Evolutionary conservation across 2,113 vertebrate species (phyloP).

Genomic region (Urocynchramus pylzowi): DNA sequence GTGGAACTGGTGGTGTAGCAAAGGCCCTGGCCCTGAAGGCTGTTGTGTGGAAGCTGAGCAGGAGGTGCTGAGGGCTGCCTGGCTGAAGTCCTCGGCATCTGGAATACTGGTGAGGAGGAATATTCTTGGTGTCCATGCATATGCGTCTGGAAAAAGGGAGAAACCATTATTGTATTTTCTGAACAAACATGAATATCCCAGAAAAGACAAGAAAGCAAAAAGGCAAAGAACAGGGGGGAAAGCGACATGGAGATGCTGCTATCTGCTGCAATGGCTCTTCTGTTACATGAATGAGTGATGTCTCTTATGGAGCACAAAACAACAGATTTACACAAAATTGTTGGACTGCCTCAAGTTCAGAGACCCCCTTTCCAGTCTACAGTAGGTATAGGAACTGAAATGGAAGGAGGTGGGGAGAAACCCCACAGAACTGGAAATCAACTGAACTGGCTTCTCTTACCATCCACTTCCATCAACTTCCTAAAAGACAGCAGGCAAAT

Average conservation of each 20-base stretch:
- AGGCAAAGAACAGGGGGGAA: neutral
- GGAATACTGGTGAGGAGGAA: conserved; percentile 83
- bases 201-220: conserved; percentile 33
- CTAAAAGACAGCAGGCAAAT: neutral
- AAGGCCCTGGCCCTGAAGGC: conserved; percentile 73
- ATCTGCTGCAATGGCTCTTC: neutral
- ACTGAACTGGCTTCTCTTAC: neutral
- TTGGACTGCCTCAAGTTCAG: neutral
- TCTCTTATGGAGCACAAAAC: conserved; percentile 4
- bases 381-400: neutral
- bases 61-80: conserved; percentile 84
- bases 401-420: neutral
- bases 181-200: neutral
- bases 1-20: conserved; percentile 83
- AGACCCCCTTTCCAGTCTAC: neutral
- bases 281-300: neutral
- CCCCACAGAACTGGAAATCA: neutral
- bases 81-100: conserved; percentile 82
- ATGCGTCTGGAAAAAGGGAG: conserved; percentile 71
- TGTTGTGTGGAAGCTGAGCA: conserved; percentile 74
- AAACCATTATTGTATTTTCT: conserved; percentile 4
- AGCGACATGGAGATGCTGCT: conserved; percentile 44
- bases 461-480: neutral
- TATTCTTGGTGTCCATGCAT: conserved; percentile 82
- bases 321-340: neutral